Evolutionary conservation across 2,113 vertebrate genomes (phyloP).

Genomic region (Micromys minutus): DNA sequence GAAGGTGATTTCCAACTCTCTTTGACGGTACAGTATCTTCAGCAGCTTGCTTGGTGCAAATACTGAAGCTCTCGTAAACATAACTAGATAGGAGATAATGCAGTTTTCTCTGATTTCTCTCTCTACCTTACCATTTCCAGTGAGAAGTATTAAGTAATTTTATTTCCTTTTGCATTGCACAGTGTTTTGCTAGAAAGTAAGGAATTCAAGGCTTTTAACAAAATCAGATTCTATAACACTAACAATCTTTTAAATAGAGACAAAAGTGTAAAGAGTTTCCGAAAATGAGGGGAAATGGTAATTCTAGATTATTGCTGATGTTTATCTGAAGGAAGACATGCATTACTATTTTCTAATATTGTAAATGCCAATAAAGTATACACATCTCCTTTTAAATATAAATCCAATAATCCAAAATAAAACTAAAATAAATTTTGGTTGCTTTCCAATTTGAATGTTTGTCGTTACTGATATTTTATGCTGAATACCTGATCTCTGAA

Average conservation of each 20-base stretch:
- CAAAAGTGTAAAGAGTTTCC: neutral
- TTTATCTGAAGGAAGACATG: neutral
- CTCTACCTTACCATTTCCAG: neutral
- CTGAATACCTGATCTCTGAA: neutral
- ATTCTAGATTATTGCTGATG: neutral
- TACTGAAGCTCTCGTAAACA: neutral
- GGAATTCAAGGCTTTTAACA: neutral
- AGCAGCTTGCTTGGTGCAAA: neutral
- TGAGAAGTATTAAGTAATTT: neutral
- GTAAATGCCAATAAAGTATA: neutral
- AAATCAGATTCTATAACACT: constrained; percentile 7
- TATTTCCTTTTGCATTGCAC: neutral
- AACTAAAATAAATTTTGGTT: neutral
- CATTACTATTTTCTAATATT: neutral
- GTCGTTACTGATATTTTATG: neutral
- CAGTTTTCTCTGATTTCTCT: neutral
- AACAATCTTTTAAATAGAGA: neutral
- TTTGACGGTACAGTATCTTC: neutral
- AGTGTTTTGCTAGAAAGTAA: neutral
- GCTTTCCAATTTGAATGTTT: neutral
- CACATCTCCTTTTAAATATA: neutral
- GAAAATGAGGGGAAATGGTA: neutral
- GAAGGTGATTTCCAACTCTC: neutral
- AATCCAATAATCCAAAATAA: neutral
- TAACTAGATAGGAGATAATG: neutral